A percentile compares a stretch with the other conserved stretches of the same genome.
phyloP scores from a whole-genome alignment of 2,888 invertebrate genomes.

The Mesodorylaimus sp. region DNA sequence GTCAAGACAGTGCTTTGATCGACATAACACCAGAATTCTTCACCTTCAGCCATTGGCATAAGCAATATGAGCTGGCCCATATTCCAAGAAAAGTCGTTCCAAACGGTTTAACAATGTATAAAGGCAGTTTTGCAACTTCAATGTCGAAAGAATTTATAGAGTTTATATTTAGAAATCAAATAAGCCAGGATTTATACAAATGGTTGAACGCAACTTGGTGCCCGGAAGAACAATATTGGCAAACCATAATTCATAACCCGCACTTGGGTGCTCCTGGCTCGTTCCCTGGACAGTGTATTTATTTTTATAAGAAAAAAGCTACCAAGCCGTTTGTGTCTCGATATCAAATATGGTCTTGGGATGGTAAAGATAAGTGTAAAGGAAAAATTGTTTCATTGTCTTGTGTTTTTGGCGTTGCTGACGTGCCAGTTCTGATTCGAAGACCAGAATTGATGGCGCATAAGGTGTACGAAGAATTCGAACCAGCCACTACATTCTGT shows the following conservation, averaged over 20 bases:
- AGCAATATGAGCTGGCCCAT: too few species aligned
- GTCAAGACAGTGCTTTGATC: neutral
- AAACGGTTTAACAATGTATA: constrained; percentile 3
- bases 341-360: too few species aligned
- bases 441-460: too few species aligned
- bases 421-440: too few species aligned
- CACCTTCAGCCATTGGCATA: too few species aligned
- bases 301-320: too few species aligned
- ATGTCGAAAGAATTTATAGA: constrained; percentile 28
- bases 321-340: too few species aligned
- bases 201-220: constrained; percentile 25
- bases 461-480: too few species aligned
- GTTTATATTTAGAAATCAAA: constrained; percentile 24
- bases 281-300: too few species aligned
- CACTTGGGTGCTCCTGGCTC: neutral
- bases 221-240: constrained; percentile 30
- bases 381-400: too few species aligned
- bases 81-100: neutral
- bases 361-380: neutral
- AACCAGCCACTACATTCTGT: too few species aligned
- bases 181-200: constrained; percentile 19
- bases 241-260: constrained; percentile 28
- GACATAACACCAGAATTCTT: neutral
- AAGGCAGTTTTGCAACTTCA: constrained; percentile 28
- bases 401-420: too few species aligned